phyloP scores from a whole-genome alignment of 2,797 vertebrate species.

The Coreius guichenoti region DNA sequence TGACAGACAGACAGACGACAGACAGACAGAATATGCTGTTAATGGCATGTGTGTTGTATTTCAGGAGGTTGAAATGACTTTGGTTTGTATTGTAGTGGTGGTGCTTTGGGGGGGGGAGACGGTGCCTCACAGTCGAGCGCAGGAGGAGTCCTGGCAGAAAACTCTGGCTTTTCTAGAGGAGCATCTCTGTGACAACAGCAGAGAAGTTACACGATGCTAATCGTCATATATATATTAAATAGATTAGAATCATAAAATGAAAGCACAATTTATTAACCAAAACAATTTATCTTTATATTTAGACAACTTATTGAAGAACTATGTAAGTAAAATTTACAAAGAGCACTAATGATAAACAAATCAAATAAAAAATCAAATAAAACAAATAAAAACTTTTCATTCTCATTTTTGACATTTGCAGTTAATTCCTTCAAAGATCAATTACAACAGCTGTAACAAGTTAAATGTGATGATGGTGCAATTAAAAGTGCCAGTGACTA shows the following conservation, averaged over 20 bases:
- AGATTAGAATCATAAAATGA: no score
- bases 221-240: neutral
- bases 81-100: slow-evolving; percentile 63
- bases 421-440: neutral
- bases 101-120: slow-evolving; percentile 76
- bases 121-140: slow-evolving; percentile 67
- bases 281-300: neutral
- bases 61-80: neutral
- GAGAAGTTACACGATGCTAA: neutral
- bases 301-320: neutral
- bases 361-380: no score
- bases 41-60: neutral
- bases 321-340: neutral
- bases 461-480: neutral
- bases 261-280: neutral
- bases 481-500: neutral
- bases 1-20: no score
- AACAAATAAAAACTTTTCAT: neutral
- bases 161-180: slow-evolving; percentile 69
- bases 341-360: neutral
- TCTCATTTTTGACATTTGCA: neutral
- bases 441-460: neutral
- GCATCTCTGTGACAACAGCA: slow-evolving; percentile 27
- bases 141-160: slow-evolving; percentile 79
- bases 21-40: no score